Evolutionary conservation across 2,888 invertebrate species (phyloP), one percentile per base, ranked within the genome.

Genomic region (Monochamus alternatus): DNA sequence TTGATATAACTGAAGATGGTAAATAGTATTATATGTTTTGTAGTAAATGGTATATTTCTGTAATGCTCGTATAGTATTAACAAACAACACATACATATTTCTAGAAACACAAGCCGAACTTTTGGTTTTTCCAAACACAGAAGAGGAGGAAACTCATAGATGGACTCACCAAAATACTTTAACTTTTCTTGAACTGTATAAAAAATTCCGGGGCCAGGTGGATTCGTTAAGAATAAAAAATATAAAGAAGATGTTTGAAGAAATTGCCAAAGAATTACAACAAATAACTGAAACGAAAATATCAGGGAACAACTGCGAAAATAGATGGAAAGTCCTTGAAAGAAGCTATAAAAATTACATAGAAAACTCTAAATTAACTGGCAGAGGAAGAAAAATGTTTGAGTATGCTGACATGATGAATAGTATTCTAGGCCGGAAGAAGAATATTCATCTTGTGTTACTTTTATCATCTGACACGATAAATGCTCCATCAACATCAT

Each of bases 321-420:
- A 76, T 60, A 76, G 68, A 66, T 70, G 74, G 31, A 76, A 66
- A 66, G 78, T 78, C 3, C 65, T 78, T 3, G 78, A 78, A 72
- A 69, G 77, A 52, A 75, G 65, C 66, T 77, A 77, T 44, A 77
- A 77, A 66, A 74, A 77, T 22, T 76, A 52, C 31, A 44, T 77
- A n/a, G 58, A 77, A 30, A 73, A 78, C 44, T 14, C 44, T 12
- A 76, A 74, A n/a, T 43, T 9, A 32, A 78, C 76, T 55, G 78
- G 76, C 14, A 71, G 75, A 22, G 74, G 72, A 10, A 60, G 68
- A 68, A 75, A 72, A 38, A 12, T 44, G 8, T 78, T 76, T 65
- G 76, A 78, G 73, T 78, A 75, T 55, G 74, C 1, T 38, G 38
- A 38, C 7, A 38, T 7, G 7, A 38, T 38, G 38, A 4, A 38